Base-by-base conservation (phyloP, 2,113 vertebrate species). In the Syngnathus scovelli region DNA sequence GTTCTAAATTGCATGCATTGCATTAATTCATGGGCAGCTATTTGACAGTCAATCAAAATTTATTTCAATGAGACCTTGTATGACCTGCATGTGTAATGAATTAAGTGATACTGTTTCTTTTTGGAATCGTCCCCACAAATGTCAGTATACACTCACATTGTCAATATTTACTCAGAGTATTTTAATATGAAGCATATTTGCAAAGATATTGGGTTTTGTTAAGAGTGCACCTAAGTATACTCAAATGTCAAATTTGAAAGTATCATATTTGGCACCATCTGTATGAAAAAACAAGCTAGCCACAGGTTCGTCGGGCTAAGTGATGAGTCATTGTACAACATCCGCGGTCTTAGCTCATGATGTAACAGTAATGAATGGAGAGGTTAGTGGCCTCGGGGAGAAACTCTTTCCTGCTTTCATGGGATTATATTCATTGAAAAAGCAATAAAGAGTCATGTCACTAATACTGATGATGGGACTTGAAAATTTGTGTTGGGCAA, bases 341-440 rank as follows among this genome's bases (percentile, higher is more conserved):
- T 73, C 66, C 61, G 55, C 36, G 64, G 63, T 64, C 55, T 71
- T 56, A 51, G 48, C 65, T 59, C 60, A 70, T 80, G 77, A 86
- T 77, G 75, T 77, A 83, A 78, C 68, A 70, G 19, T 70, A 77
- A 61, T 76, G 72, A 86, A 75, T 69, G 64, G 68, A 72, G 82
- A 77, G 68, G 66, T 68, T 54, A 62, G 65, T 44, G 56, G 71
- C 64, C 69, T 52, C 4, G 8, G 12, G 68, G 69, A 76, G 41
- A 49, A 39, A 55, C 19, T 63, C 23, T 60, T 48, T 72, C 61
- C 60, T 68, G 54, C 66, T 75, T 72, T 78, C 54, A 77, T 48
- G 21, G 55, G 15, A 37, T 63, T 27, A 54, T 67, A 41, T 23
- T 49, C 13, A 10, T 21, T 68, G 44, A 39, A 69, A 78, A 65